Conservation (phyloP, 2,797 vertebrate species). For the Tauraco hartlaubi region DNA sequence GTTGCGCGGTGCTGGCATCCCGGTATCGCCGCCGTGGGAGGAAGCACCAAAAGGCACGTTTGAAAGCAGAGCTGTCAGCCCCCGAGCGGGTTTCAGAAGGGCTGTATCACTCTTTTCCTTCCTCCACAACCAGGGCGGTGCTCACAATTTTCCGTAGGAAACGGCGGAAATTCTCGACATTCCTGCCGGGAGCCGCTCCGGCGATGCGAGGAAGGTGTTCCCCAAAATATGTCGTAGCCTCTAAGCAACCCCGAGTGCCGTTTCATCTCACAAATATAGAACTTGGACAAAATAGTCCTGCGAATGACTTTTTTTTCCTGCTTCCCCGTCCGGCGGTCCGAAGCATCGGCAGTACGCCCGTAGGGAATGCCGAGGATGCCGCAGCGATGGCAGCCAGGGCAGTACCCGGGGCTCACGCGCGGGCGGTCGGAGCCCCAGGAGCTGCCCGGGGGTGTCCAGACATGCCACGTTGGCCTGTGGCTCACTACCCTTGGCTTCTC, state of each 20-base stretch:
- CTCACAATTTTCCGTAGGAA: constrained; percentile 60
- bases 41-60: not conserved
- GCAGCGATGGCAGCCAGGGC: not conserved
- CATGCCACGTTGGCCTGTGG: accelerated
- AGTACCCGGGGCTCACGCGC: not conserved
- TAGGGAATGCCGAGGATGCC: not conserved
- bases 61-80: constrained; percentile 24
- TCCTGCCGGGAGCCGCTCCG: not conserved
- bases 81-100: constrained; percentile 22
- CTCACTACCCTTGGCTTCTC: not conserved
- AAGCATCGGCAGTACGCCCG: accelerated
- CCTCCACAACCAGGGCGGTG: not conserved
- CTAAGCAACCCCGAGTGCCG: not conserved
- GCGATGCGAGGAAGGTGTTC: not conserved
- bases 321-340: not conserved
- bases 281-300: not conserved
- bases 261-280: not conserved
- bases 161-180: constrained; percentile 71
- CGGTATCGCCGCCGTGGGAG: not conserved
- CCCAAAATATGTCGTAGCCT: not conserved
- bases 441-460: not conserved
- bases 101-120: constrained; percentile 72
- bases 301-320: not conserved
- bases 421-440: not conserved
- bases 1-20: not conserved